Evolutionary conservation across 2,113 vertebrate species (phyloP), one percentile per base, ranked within the genome.

Genomic region (Vulpes vulpes): DNA sequence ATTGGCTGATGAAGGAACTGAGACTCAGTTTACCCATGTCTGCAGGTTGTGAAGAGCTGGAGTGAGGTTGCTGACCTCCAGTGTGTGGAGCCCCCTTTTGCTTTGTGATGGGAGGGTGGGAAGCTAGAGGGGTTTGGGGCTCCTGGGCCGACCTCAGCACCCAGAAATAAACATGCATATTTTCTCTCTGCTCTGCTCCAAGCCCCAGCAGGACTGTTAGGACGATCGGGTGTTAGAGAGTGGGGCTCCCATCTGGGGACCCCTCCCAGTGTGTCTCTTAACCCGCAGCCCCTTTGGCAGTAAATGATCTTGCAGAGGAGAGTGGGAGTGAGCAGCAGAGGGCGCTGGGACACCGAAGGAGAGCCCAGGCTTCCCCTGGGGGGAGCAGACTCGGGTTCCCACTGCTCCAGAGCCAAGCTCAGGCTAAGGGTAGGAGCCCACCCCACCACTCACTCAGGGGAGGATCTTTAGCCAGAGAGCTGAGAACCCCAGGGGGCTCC

Each of bases 321-420:
- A 14, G 27, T n/a, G 57, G 12, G 3, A 67, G 57, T n/a, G 76
- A 87, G 30, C 97, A 87, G 94, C 94, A 97, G 96, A 92, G 95
- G 98, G 90, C 9, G 35, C 97, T 92, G 3, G 62, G 89, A 78
- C 89, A 73, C 51, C 4, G 4, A 78, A 15, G 1, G 59, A 73
- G 78, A 81, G 20, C 62, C 0, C 0, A 0, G 2, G 6, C 16
- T 20, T 30, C 71, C 19, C 23, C 38, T 3, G 19, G 27, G 22
- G 30, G 30, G 43, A 27, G 20, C 11, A 43, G 89, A 73, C 4
- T 23, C 30, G 15, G 30, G 11, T 19, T 51, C 57, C 7, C 30
- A 16, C 35, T 19, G 89, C 90, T 49, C 19, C 11, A 2, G 57
- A 38, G 73, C 16, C 12, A 19, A 65, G 79, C 59, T 27, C 59